Conservation (phyloP, 2,797 vertebrate genomes). For the Manis crassicaudata region DNA sequence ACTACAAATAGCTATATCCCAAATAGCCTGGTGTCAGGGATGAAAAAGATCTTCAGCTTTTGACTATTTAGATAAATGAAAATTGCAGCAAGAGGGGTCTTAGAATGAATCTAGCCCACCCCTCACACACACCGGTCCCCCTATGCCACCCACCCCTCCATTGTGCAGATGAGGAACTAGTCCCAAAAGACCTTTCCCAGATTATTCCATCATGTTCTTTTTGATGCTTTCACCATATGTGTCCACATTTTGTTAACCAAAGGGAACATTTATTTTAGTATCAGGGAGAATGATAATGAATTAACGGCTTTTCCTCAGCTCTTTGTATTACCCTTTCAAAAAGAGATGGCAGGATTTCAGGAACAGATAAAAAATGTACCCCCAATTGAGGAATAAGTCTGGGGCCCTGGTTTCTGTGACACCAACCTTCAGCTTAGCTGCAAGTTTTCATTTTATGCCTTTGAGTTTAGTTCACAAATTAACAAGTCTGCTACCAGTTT, state of each 20-base stretch:
- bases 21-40: constrained; percentile 20
- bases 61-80: background rate
- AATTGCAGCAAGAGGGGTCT: background rate
- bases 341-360: background rate
- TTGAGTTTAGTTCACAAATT: background rate
- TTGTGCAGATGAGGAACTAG: background rate
- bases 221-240: constrained; percentile 44
- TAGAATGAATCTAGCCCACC: background rate
- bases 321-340: background rate
- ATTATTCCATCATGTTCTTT: background rate
- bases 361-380: background rate
- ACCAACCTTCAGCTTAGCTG: background rate
- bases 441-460: background rate
- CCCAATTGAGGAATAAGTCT: no score
- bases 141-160: accelerated
- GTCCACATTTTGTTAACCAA: constrained; percentile 28
- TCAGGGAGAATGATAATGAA: background rate
- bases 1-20: constrained; percentile 4
- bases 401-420: background rate
- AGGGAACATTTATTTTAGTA: constrained; percentile 19
- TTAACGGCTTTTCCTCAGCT: background rate
- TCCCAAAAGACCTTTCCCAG: background rate
- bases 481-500: background rate
- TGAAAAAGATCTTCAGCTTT: background rate
- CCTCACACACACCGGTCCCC: accelerated